Evolutionary conservation across 1,140 invertebrate species (phyloP).

Genomic region (Dendrolimus punctatus): DNA sequence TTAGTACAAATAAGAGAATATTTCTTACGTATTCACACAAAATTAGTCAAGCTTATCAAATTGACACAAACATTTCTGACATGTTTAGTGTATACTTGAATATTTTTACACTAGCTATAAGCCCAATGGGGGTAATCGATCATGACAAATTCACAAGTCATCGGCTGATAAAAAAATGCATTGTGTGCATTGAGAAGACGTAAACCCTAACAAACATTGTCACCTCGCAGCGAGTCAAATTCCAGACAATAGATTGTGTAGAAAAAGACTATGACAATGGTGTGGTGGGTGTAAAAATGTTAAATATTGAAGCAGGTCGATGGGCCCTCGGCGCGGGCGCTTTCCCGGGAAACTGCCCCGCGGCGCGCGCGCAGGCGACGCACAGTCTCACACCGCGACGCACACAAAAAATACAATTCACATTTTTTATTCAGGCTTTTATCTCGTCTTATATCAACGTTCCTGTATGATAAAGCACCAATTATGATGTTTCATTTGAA

Average conservation of each 20-base stretch:
- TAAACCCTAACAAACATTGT: conserved; percentile 66
- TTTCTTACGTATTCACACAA: too few relatives aligned
- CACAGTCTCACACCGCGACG: conserved; percentile 55
- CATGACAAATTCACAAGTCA: conserved; percentile 70
- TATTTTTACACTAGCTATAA: conserved; percentile 26
- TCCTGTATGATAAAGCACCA: conserved; percentile 61
- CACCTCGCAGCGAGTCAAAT: conserved; percentile 51
- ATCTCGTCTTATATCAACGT: conserved; percentile 59
- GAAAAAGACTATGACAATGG: conserved; percentile 42
- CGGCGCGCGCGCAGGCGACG: conserved; percentile 57
- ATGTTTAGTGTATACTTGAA: conserved; percentile 11
- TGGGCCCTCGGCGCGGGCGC: conserved; percentile 25
- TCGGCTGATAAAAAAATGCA: conserved; percentile 63
- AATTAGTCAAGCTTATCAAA: too few relatives aligned
- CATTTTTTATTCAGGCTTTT: conserved; percentile 48
- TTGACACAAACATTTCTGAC: too few relatives aligned
- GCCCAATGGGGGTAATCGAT: conserved; percentile 48
- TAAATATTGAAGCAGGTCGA: conserved; percentile 55
- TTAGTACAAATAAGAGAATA: too few relatives aligned
- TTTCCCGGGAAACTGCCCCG: conserved; percentile 62
- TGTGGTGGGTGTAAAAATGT: conserved; percentile 57
- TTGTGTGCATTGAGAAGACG: conserved; percentile 52
- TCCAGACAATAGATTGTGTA: conserved; percentile 51
- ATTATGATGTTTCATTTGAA: conserved; percentile 67
- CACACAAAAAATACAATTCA: conserved; percentile 51